Conservation (phyloP, 2,888 invertebrate genomes). For the Chirona hameri region DNA sequence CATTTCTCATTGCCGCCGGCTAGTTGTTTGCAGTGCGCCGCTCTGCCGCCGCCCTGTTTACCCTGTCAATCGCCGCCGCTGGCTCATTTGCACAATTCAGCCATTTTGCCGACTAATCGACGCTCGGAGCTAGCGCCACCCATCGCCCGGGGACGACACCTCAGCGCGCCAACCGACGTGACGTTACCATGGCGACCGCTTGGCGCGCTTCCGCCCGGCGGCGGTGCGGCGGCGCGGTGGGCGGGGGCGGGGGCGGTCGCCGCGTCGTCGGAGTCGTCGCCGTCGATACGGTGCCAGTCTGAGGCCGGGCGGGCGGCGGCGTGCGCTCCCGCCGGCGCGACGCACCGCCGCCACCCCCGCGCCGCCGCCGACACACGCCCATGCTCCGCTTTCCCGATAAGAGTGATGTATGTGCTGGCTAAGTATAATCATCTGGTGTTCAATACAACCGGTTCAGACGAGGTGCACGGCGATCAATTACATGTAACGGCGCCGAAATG, state of each 20-base stretch:
- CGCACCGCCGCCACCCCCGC: neutral
- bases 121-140: slow-evolving; percentile 24
- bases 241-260: slow-evolving; percentile 5
- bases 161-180: slow-evolving; percentile 24
- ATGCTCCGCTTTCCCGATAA: neutral
- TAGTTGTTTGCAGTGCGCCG: too few relatives aligned
- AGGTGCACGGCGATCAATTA: neutral
- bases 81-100: slow-evolving; percentile 28
- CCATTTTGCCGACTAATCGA: slow-evolving; percentile 28
- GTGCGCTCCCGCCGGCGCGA: neutral
- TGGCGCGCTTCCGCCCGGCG: slow-evolving; percentile 23
- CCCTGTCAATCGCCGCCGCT: slow-evolving; percentile 2
- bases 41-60: neutral
- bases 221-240: neutral
- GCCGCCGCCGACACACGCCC: neutral
- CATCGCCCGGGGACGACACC: slow-evolving; percentile 27
- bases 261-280: neutral
- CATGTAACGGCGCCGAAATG: neutral
- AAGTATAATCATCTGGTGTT: neutral
- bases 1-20: too few relatives aligned
- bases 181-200: slow-evolving; percentile 4
- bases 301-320: neutral
- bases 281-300: neutral
- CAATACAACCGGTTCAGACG: neutral
- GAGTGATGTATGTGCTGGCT: neutral